Conservation (phyloP, 2,797 vertebrate species). For the Urosaurus nigricauda region DNA sequence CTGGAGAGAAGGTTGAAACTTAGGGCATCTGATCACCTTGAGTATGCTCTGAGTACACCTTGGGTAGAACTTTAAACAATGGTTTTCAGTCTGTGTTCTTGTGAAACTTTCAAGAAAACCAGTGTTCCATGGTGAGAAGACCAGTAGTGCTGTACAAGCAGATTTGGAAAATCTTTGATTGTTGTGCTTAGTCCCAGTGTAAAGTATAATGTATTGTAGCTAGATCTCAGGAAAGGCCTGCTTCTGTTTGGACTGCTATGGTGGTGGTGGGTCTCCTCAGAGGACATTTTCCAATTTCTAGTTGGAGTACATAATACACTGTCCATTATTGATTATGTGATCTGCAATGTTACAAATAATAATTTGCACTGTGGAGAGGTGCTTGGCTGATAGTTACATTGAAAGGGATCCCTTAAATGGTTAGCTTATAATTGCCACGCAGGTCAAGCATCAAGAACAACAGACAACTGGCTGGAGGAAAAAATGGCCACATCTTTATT, state of each 20-base stretch:
- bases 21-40: too few species aligned
- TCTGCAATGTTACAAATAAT: neutral
- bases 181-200: neutral
- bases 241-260: neutral
- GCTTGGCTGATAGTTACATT: neutral
- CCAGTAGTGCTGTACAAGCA: neutral
- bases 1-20: too few species aligned
- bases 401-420: too few species aligned
- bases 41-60: neutral
- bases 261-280: too few species aligned
- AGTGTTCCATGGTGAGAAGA: neutral
- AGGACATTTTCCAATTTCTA: too few species aligned
- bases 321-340: neutral
- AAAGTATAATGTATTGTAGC: too few species aligned
- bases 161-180: neutral
- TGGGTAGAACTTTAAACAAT: neutral
- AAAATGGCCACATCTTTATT: too few species aligned
- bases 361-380: neutral
- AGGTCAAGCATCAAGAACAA: too few species aligned
- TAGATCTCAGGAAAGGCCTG: too few species aligned
- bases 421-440: too few species aligned
- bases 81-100: neutral
- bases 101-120: neutral
- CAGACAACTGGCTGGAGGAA: too few species aligned
- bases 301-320: too few species aligned